A percentile compares a stretch with the other conserved stretches of the same genome.
These are phyloP conservation scores for Clytia hemisphaerica DNA, from an alignment of 30 jellyfish, hydroid and myxozoan genomes.

Conservation along the genomic window DNA sequence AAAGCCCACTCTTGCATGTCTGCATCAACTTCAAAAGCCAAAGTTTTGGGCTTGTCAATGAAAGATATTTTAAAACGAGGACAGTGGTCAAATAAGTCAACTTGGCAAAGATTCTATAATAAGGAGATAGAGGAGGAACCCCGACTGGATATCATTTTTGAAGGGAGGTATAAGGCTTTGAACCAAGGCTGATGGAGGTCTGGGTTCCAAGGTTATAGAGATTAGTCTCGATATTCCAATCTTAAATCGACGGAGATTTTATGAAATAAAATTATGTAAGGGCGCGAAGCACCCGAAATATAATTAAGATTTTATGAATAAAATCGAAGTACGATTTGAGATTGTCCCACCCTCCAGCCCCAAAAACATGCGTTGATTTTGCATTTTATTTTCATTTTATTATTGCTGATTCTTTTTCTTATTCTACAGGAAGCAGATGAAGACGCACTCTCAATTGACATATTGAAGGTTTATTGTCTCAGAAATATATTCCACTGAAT, in stretches of 20 bases:
- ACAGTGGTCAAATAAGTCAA: conserved; percentile 38
- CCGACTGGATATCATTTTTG: neutral
- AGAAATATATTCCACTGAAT: no score
- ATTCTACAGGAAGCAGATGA: no score
- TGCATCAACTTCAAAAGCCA: conserved; percentile 27
- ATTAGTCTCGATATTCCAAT: no score
- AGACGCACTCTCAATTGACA: no score
- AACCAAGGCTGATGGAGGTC: neutral
- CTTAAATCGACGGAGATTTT: no score
- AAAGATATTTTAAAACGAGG: conserved; percentile 36
- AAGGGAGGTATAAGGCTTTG: neutral
- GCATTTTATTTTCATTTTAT: no score
- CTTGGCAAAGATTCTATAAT: conserved; percentile 39
- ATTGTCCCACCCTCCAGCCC: neutral
- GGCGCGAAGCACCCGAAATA: no score
- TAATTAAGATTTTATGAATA: no score
- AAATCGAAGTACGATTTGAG: neutral
- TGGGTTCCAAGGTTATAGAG: neutral
- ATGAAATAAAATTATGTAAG: no score
- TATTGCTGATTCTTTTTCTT: no score
- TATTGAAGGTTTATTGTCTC: no score
- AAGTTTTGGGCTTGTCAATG: conserved; percentile 5
- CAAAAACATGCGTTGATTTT: neutral
- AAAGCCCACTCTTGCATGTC: conserved; percentile 22
- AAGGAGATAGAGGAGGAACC: neutral